These are phyloP conservation scores for Leucosticte australis DNA, from an alignment of 2,113 vertebrate genomes.

Conservation along the genomic window DNA sequence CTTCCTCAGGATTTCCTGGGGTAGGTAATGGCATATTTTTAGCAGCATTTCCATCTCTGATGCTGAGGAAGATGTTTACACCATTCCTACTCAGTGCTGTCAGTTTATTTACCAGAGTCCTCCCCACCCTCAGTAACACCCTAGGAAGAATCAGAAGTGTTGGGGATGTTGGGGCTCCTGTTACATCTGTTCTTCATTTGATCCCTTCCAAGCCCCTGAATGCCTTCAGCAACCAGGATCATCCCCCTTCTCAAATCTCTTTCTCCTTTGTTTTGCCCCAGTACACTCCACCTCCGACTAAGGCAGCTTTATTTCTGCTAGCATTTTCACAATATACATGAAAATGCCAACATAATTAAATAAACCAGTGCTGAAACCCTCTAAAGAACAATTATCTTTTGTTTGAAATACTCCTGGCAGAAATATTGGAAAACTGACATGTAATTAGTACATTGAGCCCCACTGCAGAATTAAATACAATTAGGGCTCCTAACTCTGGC, in stretches of 20 bases:
- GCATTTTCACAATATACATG: constrained; percentile 60
- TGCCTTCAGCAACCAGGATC: not conserved
- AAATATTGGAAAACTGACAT: constrained; percentile 71
- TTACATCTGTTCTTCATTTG: not conserved
- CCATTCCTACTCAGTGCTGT: rapidly evolving
- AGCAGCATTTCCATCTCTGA: not conserved
- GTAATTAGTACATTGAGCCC: constrained; percentile 69
- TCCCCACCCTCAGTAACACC: not conserved
- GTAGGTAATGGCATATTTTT: not conserved
- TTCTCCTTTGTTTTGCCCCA: not conserved
- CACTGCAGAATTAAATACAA: constrained; percentile 58
- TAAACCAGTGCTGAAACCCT: constrained; percentile 67
- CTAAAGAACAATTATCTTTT: constrained; percentile 73
- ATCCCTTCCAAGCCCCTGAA: not conserved
- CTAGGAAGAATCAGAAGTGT: not conserved
- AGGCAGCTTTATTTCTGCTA: constrained; percentile 52
- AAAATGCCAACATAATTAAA: constrained; percentile 73
- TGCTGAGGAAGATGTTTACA: not conserved
- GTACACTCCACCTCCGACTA: not conserved
- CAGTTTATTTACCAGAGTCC: not conserved
- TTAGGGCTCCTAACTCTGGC: constrained; percentile 34
- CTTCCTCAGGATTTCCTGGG: not conserved
- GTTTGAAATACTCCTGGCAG: constrained; percentile 71
- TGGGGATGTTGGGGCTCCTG: not conserved
- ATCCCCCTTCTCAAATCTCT: not conserved